Base-by-base conservation (phyloP, 2,888 invertebrate species). In the Idaea straminata region DNA sequence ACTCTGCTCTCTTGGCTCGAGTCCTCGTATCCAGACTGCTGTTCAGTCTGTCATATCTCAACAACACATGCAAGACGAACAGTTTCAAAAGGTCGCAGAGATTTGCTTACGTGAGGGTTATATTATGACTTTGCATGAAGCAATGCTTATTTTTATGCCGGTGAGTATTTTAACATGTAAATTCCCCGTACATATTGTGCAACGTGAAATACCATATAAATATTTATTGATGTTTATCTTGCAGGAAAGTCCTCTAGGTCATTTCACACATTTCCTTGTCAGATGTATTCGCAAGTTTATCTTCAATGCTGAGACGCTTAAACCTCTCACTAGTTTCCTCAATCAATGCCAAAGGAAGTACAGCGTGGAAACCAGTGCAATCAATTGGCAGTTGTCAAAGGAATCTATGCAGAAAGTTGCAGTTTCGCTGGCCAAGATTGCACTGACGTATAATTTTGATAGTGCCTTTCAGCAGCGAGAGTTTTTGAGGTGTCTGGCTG, bases 111-210 rank as follows among this genome's bases (percentile, higher is more conserved):
- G 86, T 15, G 87, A 89, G 35, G 94, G 95, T 13, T 95, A 94
- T 74, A 86, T 95, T 5, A 89, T 90, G 58, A 95, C 95, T 0
- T 80, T 97, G 35, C 91, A 94, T 62, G 94, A 95, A 75, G 95
- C 96, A 68, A 94, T 96, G 78, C 85, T 93, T 61, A 94, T 96
- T 74, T 97, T 97, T 83, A 94, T 96, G 84, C 94, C 95, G 73
- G 95, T 95, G 85, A 87, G 90, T 81, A 57, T 35, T 16, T 25
- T 25, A 25, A 25, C 25, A 25, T 25, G 25, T 25, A 25, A 15
- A 36, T 36, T 64, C 16, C 25, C 3, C 25, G 25, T 25, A 25
- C 25, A 2, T 25, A 2, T 25, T 25, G 25, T 25, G 25, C 25
- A 25, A 25, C 25, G 25, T 25, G 25, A 25, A 25, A 25, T 25